phyloP scores from a whole-genome alignment of 2,113 vertebrate genomes.

The human region GRCh38 chr1:117498001-117498500 shows the following conservation, averaged over 20 bases:
- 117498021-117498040: neutral
- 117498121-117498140: neutral
- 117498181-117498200: neutral
- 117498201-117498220: neutral
- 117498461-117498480: neutral
- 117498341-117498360: neutral
- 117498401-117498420: neutral
- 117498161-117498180: slow-evolving; percentile 13
- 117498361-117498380: neutral
- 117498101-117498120: neutral
- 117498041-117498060: neutral
- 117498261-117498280: neutral
- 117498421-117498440: neutral
- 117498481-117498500: neutral
- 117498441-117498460: neutral
- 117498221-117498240: neutral
- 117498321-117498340: neutral
- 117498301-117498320: neutral
- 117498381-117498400: neutral
- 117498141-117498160: neutral
- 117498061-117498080: neutral
- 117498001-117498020: slow-evolving; percentile 28
- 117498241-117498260: neutral
- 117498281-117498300: neutral
- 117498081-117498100: neutral